phyloP scores from a whole-genome alignment of 2,888 invertebrate species.

The Leptopilina myrica region DNA sequence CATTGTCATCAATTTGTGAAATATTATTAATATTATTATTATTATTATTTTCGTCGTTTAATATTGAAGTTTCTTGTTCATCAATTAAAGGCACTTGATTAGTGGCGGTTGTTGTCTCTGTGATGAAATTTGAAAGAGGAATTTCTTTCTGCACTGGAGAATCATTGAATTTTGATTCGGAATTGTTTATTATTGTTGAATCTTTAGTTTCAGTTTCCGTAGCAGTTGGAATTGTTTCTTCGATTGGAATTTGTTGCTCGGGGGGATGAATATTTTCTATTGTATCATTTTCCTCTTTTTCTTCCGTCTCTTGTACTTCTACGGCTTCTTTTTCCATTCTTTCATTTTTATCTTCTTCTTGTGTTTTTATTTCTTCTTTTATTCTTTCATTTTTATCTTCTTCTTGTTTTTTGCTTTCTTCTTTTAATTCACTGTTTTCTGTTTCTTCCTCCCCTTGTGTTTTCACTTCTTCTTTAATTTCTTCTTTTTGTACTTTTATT shows the following conservation, averaged over 20 bases:
- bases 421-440: slow-evolving; percentile 19
- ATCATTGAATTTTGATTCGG: neutral
- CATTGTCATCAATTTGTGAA: slow-evolving; percentile 36
- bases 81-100: slow-evolving; percentile 40
- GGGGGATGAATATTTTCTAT: too few species aligned
- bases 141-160: neutral
- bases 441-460: neutral
- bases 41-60: slow-evolving; percentile 29
- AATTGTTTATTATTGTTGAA: neutral
- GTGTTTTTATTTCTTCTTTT: too few species aligned
- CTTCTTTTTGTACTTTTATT: slow-evolving; percentile 40
- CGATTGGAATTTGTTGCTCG: too few species aligned
- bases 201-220: too few species aligned
- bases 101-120: slow-evolving; percentile 5
- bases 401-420: slow-evolving; percentile 19
- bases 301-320: slow-evolving; percentile 13
- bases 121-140: neutral
- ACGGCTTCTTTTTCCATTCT: slow-evolving; percentile 52
- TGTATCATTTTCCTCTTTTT: slow-evolving; percentile 32
- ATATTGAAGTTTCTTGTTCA: slow-evolving; percentile 45
- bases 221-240: too few species aligned
- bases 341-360: slow-evolving; percentile 10
- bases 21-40: neutral
- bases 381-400: too few species aligned
- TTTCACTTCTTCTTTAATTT: neutral